Evolutionary conservation across 2,888 invertebrate species (phyloP), one percentile per base, ranked within the genome.

Genomic region (Crioceris asparagi): DNA sequence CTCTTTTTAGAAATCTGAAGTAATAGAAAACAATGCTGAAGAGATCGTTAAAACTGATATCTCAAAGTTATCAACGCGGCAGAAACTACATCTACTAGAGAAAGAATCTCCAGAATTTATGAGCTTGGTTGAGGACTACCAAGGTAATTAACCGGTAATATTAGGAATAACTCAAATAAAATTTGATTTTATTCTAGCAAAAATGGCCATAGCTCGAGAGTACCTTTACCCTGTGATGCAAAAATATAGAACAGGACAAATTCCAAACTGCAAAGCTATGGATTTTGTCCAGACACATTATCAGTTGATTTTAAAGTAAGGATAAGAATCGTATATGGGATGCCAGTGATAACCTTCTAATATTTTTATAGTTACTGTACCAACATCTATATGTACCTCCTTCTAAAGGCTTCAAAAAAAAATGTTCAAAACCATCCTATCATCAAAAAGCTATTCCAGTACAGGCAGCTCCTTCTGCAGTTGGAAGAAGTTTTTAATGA

Each of bases 71-170:
- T 77, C 79, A 10, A 76, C 79, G 52, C 71, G 80, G 37, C 81
- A 92, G 58, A 85, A 85, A 53, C 54, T 80, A 36, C 77, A 81
- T 52, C 61, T 91, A 35, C 66, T 93, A 46, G 73, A 81, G 57
- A 83, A 86, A 56, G 87, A 92, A 61, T 85, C 86, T 32, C 92
- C 93, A 2, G 92, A 94, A 64, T 80, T 92, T 57, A 60, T 78
- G 36, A 79, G 78, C 3, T 68, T 93, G 8, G 70, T 86, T 34
- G 71, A 78, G 43, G 90, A 92, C 61, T 87, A 82, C 56, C 78
- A 83, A 69, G 72, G 75, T 60, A 79, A 32, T 31, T 35, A 10
- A 8, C 21, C 16, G 19, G n/a, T 14, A 19, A 29, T 21, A 25
- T 17, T 21, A 25, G 26, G 17, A 31, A 30, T 8, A 16, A 18